Conservation (phyloP, 2,113 vertebrate species). For the Saccopteryx leptura region DNA sequence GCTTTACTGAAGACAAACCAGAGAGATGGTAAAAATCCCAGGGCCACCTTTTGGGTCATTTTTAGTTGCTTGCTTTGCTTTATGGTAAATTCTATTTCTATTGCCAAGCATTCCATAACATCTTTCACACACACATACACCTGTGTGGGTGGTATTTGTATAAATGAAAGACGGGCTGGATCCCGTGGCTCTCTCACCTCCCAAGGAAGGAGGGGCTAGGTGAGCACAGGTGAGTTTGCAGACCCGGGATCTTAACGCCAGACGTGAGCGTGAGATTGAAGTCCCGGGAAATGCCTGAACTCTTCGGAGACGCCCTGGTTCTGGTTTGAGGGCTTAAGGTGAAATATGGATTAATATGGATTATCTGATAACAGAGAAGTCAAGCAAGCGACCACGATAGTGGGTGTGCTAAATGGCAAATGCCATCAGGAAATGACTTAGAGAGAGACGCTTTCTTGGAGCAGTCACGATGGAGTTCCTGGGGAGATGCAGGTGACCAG, state of each 20-base stretch:
- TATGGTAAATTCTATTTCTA: background rate
- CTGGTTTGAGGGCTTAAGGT: background rate
- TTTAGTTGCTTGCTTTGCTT: conserved; percentile 19
- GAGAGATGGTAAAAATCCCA: background rate
- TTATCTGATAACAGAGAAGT: background rate
- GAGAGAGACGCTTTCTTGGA: background rate
- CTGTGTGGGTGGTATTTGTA: conserved; percentile 10
- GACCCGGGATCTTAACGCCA: background rate
- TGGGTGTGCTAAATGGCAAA: background rate
- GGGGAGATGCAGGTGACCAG: background rate
- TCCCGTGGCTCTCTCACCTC: background rate
- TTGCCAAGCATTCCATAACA: background rate
- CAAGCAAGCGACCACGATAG: no score
- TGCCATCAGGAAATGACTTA: background rate
- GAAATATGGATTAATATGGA: background rate
- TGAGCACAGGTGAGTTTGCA: background rate
- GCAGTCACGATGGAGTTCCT: no score
- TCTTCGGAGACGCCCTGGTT: background rate
- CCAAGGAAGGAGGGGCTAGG: background rate
- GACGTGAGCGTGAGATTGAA: background rate
- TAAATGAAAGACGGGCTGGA: background rate
- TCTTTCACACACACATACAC: background rate
- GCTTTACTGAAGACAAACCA: background rate
- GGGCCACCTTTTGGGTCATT: background rate
- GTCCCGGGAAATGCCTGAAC: background rate